Conservation (phyloP, 2,888 invertebrate species). For the Ferdinandea cuprea region DNA sequence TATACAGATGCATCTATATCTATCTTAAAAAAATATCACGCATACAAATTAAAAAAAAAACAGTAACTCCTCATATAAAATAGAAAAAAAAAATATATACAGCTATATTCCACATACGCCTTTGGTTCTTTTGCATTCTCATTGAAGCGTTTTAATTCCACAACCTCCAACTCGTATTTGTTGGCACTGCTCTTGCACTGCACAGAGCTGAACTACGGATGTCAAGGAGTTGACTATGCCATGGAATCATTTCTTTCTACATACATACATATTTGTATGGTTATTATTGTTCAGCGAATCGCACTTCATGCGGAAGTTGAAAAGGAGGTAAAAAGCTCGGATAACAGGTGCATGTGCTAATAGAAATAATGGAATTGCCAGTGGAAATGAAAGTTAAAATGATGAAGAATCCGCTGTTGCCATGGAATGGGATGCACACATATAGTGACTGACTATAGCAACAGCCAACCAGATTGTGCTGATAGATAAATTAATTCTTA, state of each 20-base stretch:
- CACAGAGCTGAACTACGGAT: background rate
- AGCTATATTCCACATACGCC: constrained; percentile 56
- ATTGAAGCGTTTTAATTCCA: constrained; percentile 29
- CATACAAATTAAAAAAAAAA: constrained; percentile 37
- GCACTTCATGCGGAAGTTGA: constrained; percentile 49
- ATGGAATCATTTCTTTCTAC: background rate
- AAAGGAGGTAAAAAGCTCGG: constrained; percentile 24
- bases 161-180: background rate
- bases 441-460: background rate
- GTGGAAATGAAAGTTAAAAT: constrained; percentile 26
- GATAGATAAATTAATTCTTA: constrained; percentile 32
- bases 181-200: constrained; percentile 6
- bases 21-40: constrained; percentile 15
- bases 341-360: constrained; percentile 51
- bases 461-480: background rate
- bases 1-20: constrained; percentile 12
- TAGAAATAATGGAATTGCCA: constrained; percentile 40
- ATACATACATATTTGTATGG: constrained; percentile 34
- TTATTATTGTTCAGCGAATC: constrained; percentile 62
- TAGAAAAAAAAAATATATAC: constrained; percentile 22
- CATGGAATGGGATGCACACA: background rate
- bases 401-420: constrained; percentile 1
- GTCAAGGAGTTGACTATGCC: constrained; percentile 40
- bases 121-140: constrained; percentile 24
- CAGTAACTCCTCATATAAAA: constrained; percentile 5